Base-by-base conservation (phyloP, 2,888 invertebrate genomes). In the Lepidochrysops patricia region DNA sequence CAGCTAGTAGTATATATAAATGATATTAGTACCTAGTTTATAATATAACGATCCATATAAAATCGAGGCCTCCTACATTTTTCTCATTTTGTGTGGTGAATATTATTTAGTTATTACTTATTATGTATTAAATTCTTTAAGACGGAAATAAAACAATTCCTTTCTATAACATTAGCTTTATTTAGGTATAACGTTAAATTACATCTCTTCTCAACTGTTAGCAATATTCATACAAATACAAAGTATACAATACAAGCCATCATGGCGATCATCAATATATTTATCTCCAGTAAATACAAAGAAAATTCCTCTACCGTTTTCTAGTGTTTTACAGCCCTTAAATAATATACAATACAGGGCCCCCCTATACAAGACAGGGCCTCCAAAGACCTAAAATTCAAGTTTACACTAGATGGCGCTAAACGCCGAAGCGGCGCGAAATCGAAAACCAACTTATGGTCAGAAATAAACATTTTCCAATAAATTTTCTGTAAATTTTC, bases 381-480 rank as follows among this genome's bases (percentile, higher is more conserved):
- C 15, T 12, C 9, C 13, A 32, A 29, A 9, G 54, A 54, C 27
- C 54, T 19, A 50, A 29, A 43, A 15, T 59, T 12, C 52, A 68
- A 67, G 63, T 62, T 66, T 69, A 69, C 70, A 70, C 70, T 74
- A 81, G 77, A 80, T 79, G 83, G 83, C 84, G 77, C 64, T 76
- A 63, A 34, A 72, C 74, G 84, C 83, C 82, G 48, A 78, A 77
- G 79, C 72, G 66, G 62, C 60, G 59, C 63, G 66, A 58, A 54
- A 60, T 61, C 60, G 57, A 60, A 61, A 56, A 50, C 57, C 58
- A 58, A 61, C 29, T 23, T 15, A 37, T 43, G 34, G 58, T 48
- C 63, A 54, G 60, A 61, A 61, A 50, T 60, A 15, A 48, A n/a
- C 56, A 48, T 62, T 60, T 64, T 63, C 60, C 61, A 67, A 62